These are phyloP conservation scores for Drosophila greeni DNA, from an alignment of 2,888 invertebrate genomes.

Conservation along the genomic window DNA sequence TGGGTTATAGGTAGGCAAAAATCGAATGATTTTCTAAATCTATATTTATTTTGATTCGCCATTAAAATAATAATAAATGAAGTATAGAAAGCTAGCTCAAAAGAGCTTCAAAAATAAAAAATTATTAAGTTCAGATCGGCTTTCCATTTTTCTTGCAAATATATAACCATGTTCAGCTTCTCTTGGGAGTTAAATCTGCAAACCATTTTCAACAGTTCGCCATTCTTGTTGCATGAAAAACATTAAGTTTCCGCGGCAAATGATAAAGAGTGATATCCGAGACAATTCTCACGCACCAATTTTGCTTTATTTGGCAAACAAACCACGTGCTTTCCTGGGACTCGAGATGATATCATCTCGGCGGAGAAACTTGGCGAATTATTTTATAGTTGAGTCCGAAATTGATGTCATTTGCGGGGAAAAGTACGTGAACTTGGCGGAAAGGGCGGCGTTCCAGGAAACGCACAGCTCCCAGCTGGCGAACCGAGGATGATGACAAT, in stretches of 20 bases:
- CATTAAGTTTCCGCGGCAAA: neutral
- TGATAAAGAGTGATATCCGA: neutral
- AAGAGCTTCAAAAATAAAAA: neutral
- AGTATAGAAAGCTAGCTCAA: too few relatives aligned
- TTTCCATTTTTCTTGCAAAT: neutral
- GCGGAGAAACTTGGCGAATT: slow-evolving; percentile 43
- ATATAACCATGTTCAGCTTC: neutral
- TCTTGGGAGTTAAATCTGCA: neutral
- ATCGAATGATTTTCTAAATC: too few relatives aligned
- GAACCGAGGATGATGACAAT: slow-evolving; percentile 60
- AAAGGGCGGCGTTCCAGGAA: slow-evolving; percentile 27
- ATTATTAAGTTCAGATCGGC: neutral
- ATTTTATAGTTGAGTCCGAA: slow-evolving; percentile 40
- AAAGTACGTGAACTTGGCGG: slow-evolving; percentile 1
- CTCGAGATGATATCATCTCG: slow-evolving; percentile 60
- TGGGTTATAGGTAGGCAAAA: too few relatives aligned
- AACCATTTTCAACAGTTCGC: slow-evolving; percentile 1
- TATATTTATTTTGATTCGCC: too few relatives aligned
- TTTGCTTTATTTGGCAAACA: slow-evolving; percentile 39
- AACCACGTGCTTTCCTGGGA: slow-evolving; percentile 56
- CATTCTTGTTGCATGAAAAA: slow-evolving; percentile 37
- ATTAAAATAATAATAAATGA: too few relatives aligned
- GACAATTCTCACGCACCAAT: slow-evolving; percentile 29
- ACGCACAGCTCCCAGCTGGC: slow-evolving; percentile 17
- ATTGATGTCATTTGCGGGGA: slow-evolving; percentile 34